A percentile compares a stretch with the other conserved stretches of the same genome.
phyloP scores from a whole-genome alignment of 2,797 vertebrate species.

The Steatocranus sp. region DNA sequence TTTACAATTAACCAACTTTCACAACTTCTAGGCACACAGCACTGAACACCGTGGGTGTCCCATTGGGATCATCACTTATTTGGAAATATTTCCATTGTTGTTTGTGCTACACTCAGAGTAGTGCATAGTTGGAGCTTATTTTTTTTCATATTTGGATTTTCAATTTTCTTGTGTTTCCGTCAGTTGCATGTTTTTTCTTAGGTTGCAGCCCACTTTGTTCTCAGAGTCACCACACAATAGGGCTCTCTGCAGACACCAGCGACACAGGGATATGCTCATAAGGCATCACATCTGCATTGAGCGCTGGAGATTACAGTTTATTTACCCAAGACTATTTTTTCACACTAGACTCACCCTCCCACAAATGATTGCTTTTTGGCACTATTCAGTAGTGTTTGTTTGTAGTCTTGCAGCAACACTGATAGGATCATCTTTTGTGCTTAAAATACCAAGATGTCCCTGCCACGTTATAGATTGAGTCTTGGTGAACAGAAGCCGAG shows the following conservation, averaged over 20 bases:
- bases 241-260: neutral
- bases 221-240: neutral
- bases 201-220: neutral
- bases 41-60: neutral
- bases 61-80: neutral
- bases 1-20: neutral
- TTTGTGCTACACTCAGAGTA: neutral
- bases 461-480: neutral
- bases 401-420: neutral
- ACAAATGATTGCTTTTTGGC: neutral
- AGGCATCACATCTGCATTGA: neutral
- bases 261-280: neutral
- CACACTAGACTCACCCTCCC: neutral
- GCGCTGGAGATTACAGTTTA: neutral
- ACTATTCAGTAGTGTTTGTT: neutral
- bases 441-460: neutral
- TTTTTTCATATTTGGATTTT: neutral
- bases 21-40: neutral
- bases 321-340: neutral
- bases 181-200: neutral
- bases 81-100: neutral
- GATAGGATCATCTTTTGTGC: neutral
- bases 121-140: neutral
- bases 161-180: neutral
- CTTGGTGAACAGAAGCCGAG: neutral